Evolutionary conservation across 2,888 invertebrate species (phyloP), one percentile per base, ranked within the genome.

Genomic region (Standfussiana lucernea): DNA sequence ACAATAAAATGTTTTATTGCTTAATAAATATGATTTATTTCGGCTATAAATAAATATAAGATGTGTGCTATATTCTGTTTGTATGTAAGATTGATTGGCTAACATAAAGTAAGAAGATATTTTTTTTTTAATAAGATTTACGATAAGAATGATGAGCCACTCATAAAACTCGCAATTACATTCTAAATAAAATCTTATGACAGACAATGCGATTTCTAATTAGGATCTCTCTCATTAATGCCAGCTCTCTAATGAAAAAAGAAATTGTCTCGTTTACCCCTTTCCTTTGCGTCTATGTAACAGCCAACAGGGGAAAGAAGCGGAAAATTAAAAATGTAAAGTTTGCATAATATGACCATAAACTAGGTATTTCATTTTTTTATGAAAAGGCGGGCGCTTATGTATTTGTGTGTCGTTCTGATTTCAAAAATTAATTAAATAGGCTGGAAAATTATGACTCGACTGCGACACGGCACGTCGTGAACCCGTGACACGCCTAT

Each of bases 1-100:
- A 66, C 72, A 72, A 76, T 83, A 88, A 80, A 87, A 82, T 76
- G 74, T 80, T 88, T 82, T 83, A 87, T 76, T 72, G 76, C 70
- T 1, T 70, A 76, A 66, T 81, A 81, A 69, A 79, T 74, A 62
- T 78, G 72, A 85, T 81, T 83, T 74, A 83, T 79, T 79, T 70
- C 37, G 15, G 68, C 13, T 69, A 35, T 85, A 66, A 66, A 82
- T 32, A 47, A 35, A 69, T 61, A 13, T 47, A 32, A 50, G 24
- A 35, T 64, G 40, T 18, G 13, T 45, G 8, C 28, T 28, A 1
- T 11, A 35, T 50, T 59, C 8, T 80, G 40, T 42, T 70, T 42
- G 13, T 69, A 32, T 68, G 7, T 28, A 40, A 32, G 24, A 66
- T 69, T 53, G 6, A 66, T 75, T 75, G 18, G 47, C 28, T 35